A percentile compares a stretch with the other conserved stretches of the same genome.
These are phyloP conservation scores for Pipa parva DNA, from an alignment of 2,113 vertebrate species.

Conservation along the genomic window DNA sequence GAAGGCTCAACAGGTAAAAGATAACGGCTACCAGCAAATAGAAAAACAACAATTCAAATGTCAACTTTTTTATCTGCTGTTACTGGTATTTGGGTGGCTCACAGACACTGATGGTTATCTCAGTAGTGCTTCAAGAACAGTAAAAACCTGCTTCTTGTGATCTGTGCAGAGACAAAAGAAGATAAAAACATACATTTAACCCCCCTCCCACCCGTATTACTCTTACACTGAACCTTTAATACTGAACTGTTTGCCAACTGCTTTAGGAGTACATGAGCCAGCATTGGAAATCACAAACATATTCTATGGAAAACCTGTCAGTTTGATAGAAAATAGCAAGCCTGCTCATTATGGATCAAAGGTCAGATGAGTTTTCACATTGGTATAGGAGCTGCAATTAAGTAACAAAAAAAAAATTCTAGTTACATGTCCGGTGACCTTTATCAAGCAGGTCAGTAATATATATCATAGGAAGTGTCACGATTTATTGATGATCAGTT, in stretches of 20 bases:
- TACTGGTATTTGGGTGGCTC: too few species aligned
- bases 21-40: too few species aligned
- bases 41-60: too few species aligned
- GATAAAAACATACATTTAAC: too few species aligned
- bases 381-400: conserved; percentile 1
- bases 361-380: conserved; percentile 10
- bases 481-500: conserved; percentile 10
- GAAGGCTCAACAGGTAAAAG: too few species aligned
- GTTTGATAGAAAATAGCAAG: not conserved
- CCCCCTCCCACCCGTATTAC: too few species aligned
- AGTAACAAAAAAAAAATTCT: conserved; percentile 6
- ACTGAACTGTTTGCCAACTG: not conserved
- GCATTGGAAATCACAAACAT: not conserved
- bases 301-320: not conserved
- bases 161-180: too few species aligned
- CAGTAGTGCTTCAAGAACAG: too few species aligned
- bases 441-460: conserved; percentile 1
- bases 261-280: not conserved
- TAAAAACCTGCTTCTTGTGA: too few species aligned
- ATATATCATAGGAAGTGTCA: conserved; percentile 19
- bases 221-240: not conserved
- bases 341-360: conserved; percentile 16
- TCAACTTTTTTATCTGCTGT: too few species aligned
- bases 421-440: conserved; percentile 10
- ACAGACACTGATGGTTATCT: too few species aligned